Evolutionary conservation across 2,797 vertebrate genomes (phyloP), one percentile per base, ranked within the genome.

Genomic region (Phoxinus dragarum): DNA sequence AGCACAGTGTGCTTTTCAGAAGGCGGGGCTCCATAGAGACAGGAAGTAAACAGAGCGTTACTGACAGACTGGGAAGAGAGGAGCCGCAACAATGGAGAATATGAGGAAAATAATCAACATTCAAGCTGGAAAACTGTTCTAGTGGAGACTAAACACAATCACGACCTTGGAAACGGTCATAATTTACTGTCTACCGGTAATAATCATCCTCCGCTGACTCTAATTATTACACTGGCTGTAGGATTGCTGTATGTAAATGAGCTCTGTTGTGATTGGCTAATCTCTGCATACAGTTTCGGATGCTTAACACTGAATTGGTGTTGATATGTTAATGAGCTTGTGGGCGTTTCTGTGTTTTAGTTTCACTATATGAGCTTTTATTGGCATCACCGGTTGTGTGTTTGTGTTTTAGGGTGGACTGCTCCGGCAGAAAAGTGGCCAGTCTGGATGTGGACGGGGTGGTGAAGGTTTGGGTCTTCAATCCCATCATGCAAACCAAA

Each of bases 381-480:
- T 52, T 14, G 6, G 42, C 19, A 3, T 77, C 17, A 42, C 5
- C 36, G 19, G 16, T 8, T 56, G 9, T 42, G 19, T 56, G 56
- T 68, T n/a, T 81, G 54, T 86, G 78, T 84, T 59, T 21, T 59
- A 97, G 97, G 91, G 97, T 97, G 85, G 97, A 97, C 88, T 96
- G 96, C 90, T 99, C 98, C 0, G 98, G 98, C 54, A 95, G 98
- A 74, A 95, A 97, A 59, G 98, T 99, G 4, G 98, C 98, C 90
- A 99, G 98, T 94, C 93, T 99, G 92, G 98, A 99, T 19, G 95
- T 99, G 3, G 98, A 99, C 0, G 98, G 98, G 0, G 98, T 99
- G 88, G 96, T 99, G 90, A 99, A 99, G 91, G 98, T 99, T 75
- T 99, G 98, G 98, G 97, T 97, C 9, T 97, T 99, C 90, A 99